Percentiles rank a stretch among this genome's conserved stretches.
Evolutionary conservation across 2,113 vertebrate species (phyloP).

Genomic region (Brachypteracias leptosomus): DNA sequence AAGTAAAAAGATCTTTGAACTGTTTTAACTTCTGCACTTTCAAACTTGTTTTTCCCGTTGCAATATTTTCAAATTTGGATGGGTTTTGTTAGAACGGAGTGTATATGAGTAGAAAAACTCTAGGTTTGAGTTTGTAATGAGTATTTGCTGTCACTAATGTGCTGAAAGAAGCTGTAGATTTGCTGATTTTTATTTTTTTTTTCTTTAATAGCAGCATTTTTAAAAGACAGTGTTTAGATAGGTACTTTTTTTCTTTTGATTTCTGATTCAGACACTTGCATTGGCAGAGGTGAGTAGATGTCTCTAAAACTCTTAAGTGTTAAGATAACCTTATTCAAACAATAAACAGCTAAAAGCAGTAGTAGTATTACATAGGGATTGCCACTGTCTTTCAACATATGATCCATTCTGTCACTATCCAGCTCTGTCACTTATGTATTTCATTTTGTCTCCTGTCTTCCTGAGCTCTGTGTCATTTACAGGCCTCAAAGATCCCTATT

Average conservation of each 20-base stretch:
- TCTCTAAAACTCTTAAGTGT: background rate
- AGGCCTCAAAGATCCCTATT: background rate
- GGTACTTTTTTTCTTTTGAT: background rate
- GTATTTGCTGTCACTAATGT: background rate
- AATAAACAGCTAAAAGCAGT: background rate
- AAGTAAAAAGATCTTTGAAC: background rate
- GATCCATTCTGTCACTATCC: background rate
- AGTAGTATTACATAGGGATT: background rate
- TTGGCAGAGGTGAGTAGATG: background rate
- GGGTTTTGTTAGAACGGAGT: background rate
- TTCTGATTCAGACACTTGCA: background rate
- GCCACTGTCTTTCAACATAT: background rate
- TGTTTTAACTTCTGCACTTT: background rate
- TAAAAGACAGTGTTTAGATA: background rate
- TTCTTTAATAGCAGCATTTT: background rate
- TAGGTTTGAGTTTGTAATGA: background rate
- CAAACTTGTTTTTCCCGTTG: conserved; percentile 1
- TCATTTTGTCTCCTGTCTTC: background rate
- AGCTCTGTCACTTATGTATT: background rate
- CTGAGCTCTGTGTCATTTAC: background rate
- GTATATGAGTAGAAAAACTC: background rate
- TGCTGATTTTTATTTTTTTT: background rate
- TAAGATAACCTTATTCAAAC: background rate
- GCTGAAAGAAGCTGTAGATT: background rate
- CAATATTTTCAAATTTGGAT: background rate